A percentile compares a stretch with the other conserved stretches of the same genome.
Conservation (phyloP, 2,888 invertebrate genomes). For the Tyria jacobaeae region DNA sequence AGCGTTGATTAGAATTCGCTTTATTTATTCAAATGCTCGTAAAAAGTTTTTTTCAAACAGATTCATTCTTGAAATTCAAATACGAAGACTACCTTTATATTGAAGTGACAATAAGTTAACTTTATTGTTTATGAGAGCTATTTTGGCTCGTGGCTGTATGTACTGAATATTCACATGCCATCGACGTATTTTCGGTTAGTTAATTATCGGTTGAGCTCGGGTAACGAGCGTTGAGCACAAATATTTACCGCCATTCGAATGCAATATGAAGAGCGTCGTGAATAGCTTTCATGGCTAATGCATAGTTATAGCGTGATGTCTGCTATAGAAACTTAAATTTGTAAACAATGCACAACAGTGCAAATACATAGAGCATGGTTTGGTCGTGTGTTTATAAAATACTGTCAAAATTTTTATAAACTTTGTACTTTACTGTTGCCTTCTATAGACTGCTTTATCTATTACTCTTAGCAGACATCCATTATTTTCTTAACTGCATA, state of each 20-base stretch:
- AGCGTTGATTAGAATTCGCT: conserved; percentile 69
- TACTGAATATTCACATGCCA: conserved; percentile 19
- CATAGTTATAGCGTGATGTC: conserved; percentile 23
- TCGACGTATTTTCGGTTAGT: conserved; percentile 40
- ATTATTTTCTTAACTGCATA: no score
- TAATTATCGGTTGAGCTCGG: conserved; percentile 42
- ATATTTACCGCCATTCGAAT: conserved; percentile 48
- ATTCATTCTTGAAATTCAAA: conserved; percentile 36
- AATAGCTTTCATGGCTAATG: conserved; percentile 37
- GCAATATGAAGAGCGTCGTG: conserved; percentile 40
- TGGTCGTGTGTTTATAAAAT: no score
- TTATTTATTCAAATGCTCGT: conserved; percentile 57
- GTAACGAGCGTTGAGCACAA: conserved; percentile 41
- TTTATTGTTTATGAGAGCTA: neutral
- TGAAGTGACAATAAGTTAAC: neutral
- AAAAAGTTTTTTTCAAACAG: conserved; percentile 55
- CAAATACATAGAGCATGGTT: neutral
- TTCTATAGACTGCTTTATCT: no score
- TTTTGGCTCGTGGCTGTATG: neutral
- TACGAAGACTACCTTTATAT: conserved; percentile 16
- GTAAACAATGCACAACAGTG: conserved; percentile 27
- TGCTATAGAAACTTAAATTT: conserved; percentile 26
- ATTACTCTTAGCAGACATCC: no score
- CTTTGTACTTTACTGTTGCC: no score
- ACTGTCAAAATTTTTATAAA: no score